Evolutionary conservation across 2,888 invertebrate species (phyloP).

Genomic region (Zaprionus bogoriensis): DNA sequence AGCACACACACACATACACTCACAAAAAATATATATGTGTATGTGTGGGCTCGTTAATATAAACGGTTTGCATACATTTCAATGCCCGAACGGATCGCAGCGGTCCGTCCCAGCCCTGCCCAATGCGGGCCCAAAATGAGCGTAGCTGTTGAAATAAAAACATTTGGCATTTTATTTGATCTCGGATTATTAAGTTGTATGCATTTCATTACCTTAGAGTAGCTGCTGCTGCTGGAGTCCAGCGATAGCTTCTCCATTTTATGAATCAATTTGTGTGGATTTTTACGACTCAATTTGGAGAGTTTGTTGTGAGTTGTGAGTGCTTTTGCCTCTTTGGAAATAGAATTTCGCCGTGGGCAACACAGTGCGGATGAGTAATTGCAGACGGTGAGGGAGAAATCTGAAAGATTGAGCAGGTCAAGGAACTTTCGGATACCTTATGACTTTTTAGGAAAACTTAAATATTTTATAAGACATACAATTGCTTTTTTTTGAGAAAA

Average conservation of each 20-base stretch:
- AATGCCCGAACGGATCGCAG: too few relatives aligned
- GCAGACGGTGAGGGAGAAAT: neutral
- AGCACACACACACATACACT: too few relatives aligned
- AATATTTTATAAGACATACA: too few relatives aligned
- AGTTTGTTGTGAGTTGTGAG: constrained; percentile 25
- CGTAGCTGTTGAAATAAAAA: constrained; percentile 76
- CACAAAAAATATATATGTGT: constrained; percentile 4
- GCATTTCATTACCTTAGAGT: constrained; percentile 61
- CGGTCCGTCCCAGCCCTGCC: too few relatives aligned
- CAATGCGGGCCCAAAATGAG: constrained; percentile 52
- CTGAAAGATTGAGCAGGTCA: neutral
- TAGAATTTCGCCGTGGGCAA: neutral
- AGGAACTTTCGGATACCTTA: too few relatives aligned
- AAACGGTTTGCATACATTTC: constrained; percentile 56
- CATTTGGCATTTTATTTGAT: constrained; percentile 76
- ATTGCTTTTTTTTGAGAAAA: too few relatives aligned
- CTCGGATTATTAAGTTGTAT: constrained; percentile 72
- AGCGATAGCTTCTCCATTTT: constrained; percentile 30
- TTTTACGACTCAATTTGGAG: constrained; percentile 57
- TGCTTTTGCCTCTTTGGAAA: constrained; percentile 20
- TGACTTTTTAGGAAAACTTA: too few relatives aligned
- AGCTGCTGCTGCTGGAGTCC: too few relatives aligned
- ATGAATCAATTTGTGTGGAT: constrained; percentile 60
- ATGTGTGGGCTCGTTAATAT: constrained; percentile 59
- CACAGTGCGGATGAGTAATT: constrained; percentile 34